Evolutionary conservation across 2,888 invertebrate species (phyloP).

Genomic region (Nymphalis c-album): DNA sequence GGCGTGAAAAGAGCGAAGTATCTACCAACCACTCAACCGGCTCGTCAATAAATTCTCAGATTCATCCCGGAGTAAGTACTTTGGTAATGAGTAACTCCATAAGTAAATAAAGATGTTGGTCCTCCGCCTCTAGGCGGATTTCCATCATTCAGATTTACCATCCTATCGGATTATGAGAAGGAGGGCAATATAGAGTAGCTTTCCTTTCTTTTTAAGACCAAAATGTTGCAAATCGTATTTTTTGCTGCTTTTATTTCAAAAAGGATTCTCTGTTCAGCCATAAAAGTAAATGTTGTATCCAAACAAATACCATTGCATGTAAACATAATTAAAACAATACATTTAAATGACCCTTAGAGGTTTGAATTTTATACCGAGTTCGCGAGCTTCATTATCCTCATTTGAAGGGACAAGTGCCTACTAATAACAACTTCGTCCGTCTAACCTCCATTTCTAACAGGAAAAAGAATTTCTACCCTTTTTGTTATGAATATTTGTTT

Average conservation of each 20-base stretch:
- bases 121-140: too few relatives aligned
- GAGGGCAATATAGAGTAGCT: too few relatives aligned
- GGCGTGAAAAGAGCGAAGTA: too few relatives aligned
- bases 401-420: slow-evolving; percentile 19
- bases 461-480: slow-evolving; percentile 8
- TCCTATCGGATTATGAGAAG: too few relatives aligned
- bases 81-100: too few relatives aligned
- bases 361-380: slow-evolving; percentile 11
- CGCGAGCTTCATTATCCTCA: slow-evolving; percentile 17
- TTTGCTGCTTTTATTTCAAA: not conserved
- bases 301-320: slow-evolving; percentile 13
- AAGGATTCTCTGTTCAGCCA: slow-evolving; percentile 2
- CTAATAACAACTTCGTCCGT: slow-evolving; percentile 18
- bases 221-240: not conserved
- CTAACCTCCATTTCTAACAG: slow-evolving; percentile 12
- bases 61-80: too few relatives aligned
- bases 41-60: too few relatives aligned
- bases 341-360: slow-evolving; percentile 24
- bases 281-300: slow-evolving; percentile 14
- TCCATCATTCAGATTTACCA: too few relatives aligned
- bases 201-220: not conserved
- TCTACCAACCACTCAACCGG: too few relatives aligned
- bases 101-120: too few relatives aligned
- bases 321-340: slow-evolving; percentile 20
- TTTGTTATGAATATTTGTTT: too few relatives aligned